Conservation (phyloP, 2,888 invertebrate species). For the Diarsia mendica region DNA sequence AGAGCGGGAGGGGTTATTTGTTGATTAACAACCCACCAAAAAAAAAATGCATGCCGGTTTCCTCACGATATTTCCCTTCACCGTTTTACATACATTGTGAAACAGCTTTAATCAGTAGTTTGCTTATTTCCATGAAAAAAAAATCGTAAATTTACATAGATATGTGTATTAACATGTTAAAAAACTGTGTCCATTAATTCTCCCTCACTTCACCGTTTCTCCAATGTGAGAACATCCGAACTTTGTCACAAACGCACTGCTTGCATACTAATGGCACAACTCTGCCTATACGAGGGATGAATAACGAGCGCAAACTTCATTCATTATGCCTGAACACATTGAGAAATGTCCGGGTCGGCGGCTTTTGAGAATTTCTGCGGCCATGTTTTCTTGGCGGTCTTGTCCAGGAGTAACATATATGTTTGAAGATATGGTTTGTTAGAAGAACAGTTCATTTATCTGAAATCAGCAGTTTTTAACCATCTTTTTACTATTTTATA, state of each 20-base stretch:
- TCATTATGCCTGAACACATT: constrained; percentile 52
- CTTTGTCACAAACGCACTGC: constrained; percentile 32
- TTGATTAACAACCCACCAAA: no score
- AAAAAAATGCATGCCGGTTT: no score
- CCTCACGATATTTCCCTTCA: no score
- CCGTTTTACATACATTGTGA: no score
- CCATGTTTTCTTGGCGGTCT: constrained; percentile 6
- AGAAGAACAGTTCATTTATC: neutral
- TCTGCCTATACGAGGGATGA: constrained; percentile 31
- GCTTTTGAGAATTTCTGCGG: constrained; percentile 19
- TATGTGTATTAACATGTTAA: neutral
- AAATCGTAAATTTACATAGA: neutral
- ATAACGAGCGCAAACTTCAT: constrained; percentile 56
- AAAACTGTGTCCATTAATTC: constrained; percentile 4
- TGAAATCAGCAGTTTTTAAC: neutral
- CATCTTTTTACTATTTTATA: neutral
- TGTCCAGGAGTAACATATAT: neutral
- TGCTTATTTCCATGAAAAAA: neutral
- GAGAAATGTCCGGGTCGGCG: constrained; percentile 21
- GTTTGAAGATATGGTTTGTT: neutral
- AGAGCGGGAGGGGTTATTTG: no score
- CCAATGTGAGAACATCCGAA: neutral
- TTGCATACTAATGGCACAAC: constrained; percentile 54
- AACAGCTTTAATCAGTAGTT: neutral
- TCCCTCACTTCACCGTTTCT: neutral